These are phyloP conservation scores for Rhynchotus rufescens DNA, from an alignment of 2,797 vertebrate species.

Conservation along the genomic window DNA sequence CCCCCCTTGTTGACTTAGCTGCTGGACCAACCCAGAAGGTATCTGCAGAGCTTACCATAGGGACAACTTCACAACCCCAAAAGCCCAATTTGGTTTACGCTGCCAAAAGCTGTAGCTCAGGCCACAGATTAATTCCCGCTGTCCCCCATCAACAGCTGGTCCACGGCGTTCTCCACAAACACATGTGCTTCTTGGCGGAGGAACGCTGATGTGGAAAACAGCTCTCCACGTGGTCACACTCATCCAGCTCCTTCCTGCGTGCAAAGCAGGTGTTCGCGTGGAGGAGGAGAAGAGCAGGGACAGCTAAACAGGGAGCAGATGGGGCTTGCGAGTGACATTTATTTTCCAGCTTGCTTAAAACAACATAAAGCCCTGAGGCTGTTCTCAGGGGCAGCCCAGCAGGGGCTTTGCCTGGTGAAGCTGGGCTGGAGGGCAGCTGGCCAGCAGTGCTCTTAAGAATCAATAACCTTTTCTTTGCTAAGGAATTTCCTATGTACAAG, in stretches of 20 bases:
- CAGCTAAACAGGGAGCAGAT: neutral
- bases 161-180: neutral
- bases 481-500: neutral
- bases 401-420: neutral
- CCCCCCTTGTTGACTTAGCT: neutral
- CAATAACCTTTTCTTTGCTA: constrained; percentile 41
- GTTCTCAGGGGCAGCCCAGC: rapidly evolving
- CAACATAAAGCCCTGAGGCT: neutral
- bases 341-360: constrained; percentile 15
- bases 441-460: neutral
- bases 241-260: neutral
- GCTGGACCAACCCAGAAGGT: neutral
- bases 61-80: neutral
- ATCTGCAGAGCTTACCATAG: neutral
- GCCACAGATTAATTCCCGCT: neutral
- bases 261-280: neutral
- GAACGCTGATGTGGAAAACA: neutral
- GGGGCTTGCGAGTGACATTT: constrained; percentile 24
- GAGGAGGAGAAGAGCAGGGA: neutral
- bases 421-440: neutral
- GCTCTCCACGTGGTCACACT: neutral
- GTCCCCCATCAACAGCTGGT: neutral
- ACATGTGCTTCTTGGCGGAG: neutral
- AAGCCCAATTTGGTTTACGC: neutral
- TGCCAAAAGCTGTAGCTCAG: neutral